Base-by-base conservation (phyloP, 2,888 invertebrate species). In the Drosophila bunnanda region DNA sequence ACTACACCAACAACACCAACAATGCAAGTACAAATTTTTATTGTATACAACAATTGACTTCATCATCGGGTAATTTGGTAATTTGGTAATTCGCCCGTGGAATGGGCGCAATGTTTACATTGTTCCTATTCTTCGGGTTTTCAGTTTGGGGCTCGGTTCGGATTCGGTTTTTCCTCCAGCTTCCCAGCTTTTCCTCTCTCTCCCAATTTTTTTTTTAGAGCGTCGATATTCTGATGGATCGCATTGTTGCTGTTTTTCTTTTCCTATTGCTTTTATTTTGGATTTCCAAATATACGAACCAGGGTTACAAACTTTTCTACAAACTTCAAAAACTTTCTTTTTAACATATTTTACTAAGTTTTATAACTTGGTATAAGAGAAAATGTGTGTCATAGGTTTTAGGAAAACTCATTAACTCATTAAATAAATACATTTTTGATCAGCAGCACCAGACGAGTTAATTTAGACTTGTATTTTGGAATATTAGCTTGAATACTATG, bases 81-180 rank as follows among this genome's bases (percentile, higher is more conserved):
- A 89, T 84, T 89, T 55, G 66, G 66, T 67, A 67, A 67, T 67
- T 67, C 56, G 67, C 65, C 34, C 38, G 44, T 90, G 80, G 82
- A 89, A 89, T 82, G 80, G 82, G 80, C 81, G 76, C 73, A 87
- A 89, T 90, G 90, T 90, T 90, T 90, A 90, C 90, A 90, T 87
- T 90, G 74, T 85, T 84, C 78, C 80, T 80, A 78, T 76, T 76
- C 75, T 52, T 10, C 50, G 50, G 50, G 32, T 20, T 30, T 50
- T 13, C 48, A 30, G 4, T 32, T 13, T 30, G 48, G 30, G 17
- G 17, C 46, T 10, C 38, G 5, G 4, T 50, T 32, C 12, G 46
- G 46, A 32, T 8, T 48, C 30, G 17, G 48, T 28, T 12, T 46
- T 15, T 15, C 48, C 38, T 38, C 62, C 50, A 50, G 50, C 32